These are phyloP conservation scores for Anthoptus insignis DNA, from an alignment of 2,888 invertebrate genomes.

Conservation along the genomic window DNA sequence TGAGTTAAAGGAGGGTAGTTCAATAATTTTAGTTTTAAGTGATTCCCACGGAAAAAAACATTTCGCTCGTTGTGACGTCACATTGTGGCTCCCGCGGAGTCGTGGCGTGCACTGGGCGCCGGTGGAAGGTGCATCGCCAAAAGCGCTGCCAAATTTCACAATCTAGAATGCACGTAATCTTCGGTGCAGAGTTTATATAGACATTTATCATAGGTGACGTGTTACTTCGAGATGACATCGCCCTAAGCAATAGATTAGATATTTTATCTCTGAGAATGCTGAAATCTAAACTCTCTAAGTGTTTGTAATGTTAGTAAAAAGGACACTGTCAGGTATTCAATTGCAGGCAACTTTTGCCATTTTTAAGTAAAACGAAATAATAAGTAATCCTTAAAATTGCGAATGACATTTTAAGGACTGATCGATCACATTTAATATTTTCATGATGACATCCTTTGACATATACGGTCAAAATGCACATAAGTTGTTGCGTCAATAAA, in stretches of 20 bases:
- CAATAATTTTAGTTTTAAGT: conserved; percentile 50
- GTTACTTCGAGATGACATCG: conserved; percentile 31
- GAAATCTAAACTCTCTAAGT: neutral
- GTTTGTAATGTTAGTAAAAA: neutral
- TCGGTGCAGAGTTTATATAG: conserved; percentile 37
- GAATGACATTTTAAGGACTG: no score
- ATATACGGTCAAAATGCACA: no score
- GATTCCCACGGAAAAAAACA: conserved; percentile 66
- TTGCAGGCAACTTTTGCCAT: no score
- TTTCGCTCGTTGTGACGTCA: conserved; percentile 60
- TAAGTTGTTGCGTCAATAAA: no score
- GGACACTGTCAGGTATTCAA: no score
- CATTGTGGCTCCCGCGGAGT: conserved; percentile 53
- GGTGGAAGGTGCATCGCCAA: conserved; percentile 61
- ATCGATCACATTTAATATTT: no score
- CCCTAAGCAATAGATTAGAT: conserved; percentile 22
- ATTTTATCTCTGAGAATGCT: conserved; percentile 1
- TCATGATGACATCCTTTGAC: no score
- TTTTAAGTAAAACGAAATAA: no score
- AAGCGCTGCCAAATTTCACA: conserved; percentile 79
- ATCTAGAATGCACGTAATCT: conserved; percentile 55
- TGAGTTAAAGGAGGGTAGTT: conserved; percentile 37
- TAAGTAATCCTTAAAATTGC: no score
- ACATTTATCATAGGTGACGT: conserved; percentile 46
- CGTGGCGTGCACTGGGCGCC: conserved; percentile 59